phyloP scores from a whole-genome alignment of 2,888 invertebrate species.

The Cephus nigrinus region DNA sequence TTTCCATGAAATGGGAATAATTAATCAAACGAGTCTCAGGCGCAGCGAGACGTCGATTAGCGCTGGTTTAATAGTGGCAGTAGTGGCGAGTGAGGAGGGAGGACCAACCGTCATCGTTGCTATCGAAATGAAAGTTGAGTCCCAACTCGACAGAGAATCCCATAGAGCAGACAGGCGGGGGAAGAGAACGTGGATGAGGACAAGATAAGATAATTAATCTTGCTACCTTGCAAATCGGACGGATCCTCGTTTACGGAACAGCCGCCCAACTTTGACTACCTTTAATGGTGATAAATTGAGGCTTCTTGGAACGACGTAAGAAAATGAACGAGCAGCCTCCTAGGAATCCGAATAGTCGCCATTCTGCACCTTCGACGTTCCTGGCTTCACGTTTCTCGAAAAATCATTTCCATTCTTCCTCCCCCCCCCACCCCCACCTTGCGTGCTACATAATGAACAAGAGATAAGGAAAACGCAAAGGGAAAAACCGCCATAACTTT shows the following conservation, averaged over 20 bases:
- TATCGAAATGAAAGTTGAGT: conserved; percentile 27
- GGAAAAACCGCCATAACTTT: conserved; percentile 3
- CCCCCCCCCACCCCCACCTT: not conserved
- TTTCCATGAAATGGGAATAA: conserved; percentile 41
- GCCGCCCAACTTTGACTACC: conserved; percentile 20
- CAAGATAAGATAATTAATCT: conserved; percentile 49
- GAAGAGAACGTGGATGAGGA: conserved; percentile 14
- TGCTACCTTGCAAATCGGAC: conserved; percentile 38
- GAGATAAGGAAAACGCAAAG: not conserved
- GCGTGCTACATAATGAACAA: not conserved
- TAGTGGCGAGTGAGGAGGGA: conserved; percentile 3
- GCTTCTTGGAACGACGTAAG: conserved; percentile 4
- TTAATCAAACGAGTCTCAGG: conserved; percentile 44
- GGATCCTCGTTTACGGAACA: conserved; percentile 10
- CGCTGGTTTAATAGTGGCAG: conserved; percentile 13
- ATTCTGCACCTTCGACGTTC: not conserved
- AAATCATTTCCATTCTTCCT: conserved; percentile 2
- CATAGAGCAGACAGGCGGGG: conserved; percentile 6
- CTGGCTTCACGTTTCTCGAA: not conserved
- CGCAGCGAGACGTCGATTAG: not conserved
- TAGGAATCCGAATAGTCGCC: too few species aligned
- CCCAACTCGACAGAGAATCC: conserved; percentile 16
- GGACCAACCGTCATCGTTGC: conserved; percentile 20
- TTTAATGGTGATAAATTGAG: conserved; percentile 21
- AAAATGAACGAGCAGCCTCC: not conserved